Evolutionary conservation across 2,888 invertebrate genomes (phyloP), one percentile per base, ranked within the genome.

Genomic region (Coremacera marginata): DNA sequence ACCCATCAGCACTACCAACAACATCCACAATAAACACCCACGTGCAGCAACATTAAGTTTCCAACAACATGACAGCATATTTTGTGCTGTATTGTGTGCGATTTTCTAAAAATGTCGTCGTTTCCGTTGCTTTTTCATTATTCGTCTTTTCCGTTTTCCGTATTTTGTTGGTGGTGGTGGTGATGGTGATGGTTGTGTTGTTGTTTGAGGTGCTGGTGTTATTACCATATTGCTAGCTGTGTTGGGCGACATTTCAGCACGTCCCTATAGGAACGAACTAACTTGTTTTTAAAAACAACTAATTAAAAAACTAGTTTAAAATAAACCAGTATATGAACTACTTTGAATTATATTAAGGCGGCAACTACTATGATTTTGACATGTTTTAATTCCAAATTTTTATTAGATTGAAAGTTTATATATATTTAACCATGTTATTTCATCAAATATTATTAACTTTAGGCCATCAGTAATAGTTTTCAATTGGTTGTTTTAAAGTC

Each of bases 61-160:
- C n/a, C 62, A 73, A 1, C 70, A 27, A 25, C 49, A 44, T 44
- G 44, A 11, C 25, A 49, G 67, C 67, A 67, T 9, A 8, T 31
- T 27, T 34, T 14, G 31, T 34, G 19, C 22, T 37, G 67, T 19
- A 34, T 60, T 57, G n/a, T 67, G 52, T 74, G 68, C 75, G 52
- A 68, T 55, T 31, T 37, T 67, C 57, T 75, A 74, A 52, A 65
- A 75, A 65, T 74, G 74, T 68, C 44, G 19, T 37, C 68, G 57
- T 27, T 75, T 75, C 55, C 57, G 60, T 70, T 51, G 57, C 34
- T 70, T 70, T 51, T 57, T 71, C 1, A 49, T 62, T 70, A n/a
- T 62, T 60, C 55, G 25, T 52, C 57, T 34, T 71, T 70, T 65
- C 31, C 31, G 19, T 70, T 63, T 62, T 51, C 16, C 31, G 16